These are phyloP conservation scores for Mus spretus DNA, from an alignment of 2,797 vertebrate species.

Conservation along the genomic window DNA sequence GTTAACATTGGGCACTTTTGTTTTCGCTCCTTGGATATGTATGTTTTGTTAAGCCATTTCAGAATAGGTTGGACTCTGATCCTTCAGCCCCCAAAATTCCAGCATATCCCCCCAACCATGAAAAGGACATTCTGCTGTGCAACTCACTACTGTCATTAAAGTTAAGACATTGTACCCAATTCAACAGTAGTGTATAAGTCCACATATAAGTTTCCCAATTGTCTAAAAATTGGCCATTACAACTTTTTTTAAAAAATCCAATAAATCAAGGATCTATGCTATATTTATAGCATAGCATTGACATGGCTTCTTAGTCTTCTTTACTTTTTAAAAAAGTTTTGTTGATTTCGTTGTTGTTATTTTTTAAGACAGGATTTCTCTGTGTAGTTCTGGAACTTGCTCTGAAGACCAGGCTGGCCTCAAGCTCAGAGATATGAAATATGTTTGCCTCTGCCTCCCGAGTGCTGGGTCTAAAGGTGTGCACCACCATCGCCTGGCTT, in stretches of 20 bases:
- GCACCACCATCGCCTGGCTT: fast-evolving
- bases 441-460: background rate
- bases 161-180: background rate
- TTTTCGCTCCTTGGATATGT: slow-evolving; percentile 19
- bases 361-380: background rate
- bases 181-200: background rate
- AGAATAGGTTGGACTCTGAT: background rate
- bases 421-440: background rate
- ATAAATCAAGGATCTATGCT: background rate
- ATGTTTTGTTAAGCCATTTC: slow-evolving; percentile 55
- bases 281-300: background rate
- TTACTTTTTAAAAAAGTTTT: background rate
- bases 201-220: background rate
- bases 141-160: background rate
- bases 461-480: background rate
- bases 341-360: background rate
- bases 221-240: background rate
- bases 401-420: background rate
- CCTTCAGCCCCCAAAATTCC: slow-evolving; percentile 6
- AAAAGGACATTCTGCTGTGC: slow-evolving; percentile 13
- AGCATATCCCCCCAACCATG: background rate
- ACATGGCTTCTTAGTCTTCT: background rate
- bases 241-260: background rate
- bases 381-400: background rate
- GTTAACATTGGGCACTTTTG: slow-evolving; percentile 42